Evolutionary conservation across 2,888 invertebrate genomes (phyloP).

Genomic region (Aromia moschata): DNA sequence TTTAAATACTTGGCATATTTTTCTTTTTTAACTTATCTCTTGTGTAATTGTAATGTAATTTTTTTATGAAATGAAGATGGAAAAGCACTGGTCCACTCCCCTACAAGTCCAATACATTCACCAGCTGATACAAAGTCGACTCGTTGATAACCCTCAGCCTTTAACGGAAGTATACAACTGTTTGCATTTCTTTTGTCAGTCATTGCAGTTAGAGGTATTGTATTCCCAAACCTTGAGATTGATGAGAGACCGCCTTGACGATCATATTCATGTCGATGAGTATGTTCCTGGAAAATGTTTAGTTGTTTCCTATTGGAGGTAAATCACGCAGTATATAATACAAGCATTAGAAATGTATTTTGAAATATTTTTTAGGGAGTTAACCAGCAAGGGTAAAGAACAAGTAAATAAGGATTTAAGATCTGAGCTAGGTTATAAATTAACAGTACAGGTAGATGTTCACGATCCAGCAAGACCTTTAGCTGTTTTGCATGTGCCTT

Average conservation of each 20-base stretch:
- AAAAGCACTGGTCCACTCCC: conserved; percentile 92
- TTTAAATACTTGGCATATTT: no score
- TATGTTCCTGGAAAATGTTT: conserved; percentile 89
- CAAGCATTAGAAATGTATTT: no score
- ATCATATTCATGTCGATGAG: conserved; percentile 89
- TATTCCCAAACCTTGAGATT: conserved; percentile 90
- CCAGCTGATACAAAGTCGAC: conserved; percentile 89
- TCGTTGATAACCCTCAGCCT: conserved; percentile 82
- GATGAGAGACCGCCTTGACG: conserved; percentile 86
- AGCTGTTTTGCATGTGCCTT: conserved; percentile 74
- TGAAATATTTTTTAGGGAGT: conserved; percentile 60
- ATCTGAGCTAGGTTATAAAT: conserved; percentile 86
- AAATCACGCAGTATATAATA: conserved; percentile 41
- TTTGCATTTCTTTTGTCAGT: conserved; percentile 93
- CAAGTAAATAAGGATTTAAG: conserved; percentile 70
- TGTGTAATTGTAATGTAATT: no score
- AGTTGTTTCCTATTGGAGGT: conserved; percentile 96
- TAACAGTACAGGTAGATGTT: conserved; percentile 89
- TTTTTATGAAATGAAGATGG: conserved; percentile 87
- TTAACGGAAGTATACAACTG: conserved; percentile 84
- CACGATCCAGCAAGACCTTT: conserved; percentile 81
- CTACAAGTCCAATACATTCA: conserved; percentile 94
- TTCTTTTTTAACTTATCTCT: no score
- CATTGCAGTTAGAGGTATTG: conserved; percentile 89
- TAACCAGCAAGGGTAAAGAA: conserved; percentile 65